Evolutionary conservation across 2,113 vertebrate genomes (phyloP).

Genomic region (Bostrychus sinensis): DNA sequence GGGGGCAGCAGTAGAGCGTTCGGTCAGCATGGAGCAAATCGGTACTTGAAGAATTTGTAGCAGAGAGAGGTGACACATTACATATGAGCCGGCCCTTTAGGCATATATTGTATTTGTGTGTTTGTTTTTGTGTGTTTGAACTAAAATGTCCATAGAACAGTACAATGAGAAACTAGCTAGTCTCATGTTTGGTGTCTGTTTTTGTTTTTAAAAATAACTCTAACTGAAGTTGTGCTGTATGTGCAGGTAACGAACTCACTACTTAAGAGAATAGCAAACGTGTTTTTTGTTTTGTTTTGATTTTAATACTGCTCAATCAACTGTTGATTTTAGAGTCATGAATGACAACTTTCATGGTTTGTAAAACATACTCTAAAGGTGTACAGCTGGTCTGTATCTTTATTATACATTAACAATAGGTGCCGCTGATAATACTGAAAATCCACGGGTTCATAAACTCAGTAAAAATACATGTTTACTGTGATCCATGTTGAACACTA

Average conservation of each 20-base stretch:
- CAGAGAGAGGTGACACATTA: slow-evolving; percentile 54
- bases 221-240: too few relatives aligned
- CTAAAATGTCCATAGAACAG: slow-evolving; percentile 19
- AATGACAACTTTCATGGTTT: not conserved
- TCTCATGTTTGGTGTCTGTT: too few relatives aligned
- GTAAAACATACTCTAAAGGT: not conserved
- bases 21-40: slow-evolving; percentile 68
- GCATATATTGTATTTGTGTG: slow-evolving; percentile 22
- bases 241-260: too few relatives aligned
- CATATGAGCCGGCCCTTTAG: slow-evolving; percentile 67
- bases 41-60: slow-evolving; percentile 65
- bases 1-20: slow-evolving; percentile 31
- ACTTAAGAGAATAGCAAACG: too few relatives aligned
- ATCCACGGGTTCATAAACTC: not conserved
- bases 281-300: too few relatives aligned
- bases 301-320: too few relatives aligned
- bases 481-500: not conserved
- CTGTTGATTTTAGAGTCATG: not conserved
- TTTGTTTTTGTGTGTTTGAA: slow-evolving; percentile 19
- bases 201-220: too few relatives aligned
- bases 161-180: slow-evolving; percentile 8
- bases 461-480: not conserved
- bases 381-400: not conserved
- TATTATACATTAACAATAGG: not conserved
- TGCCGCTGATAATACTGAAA: not conserved